Conservation (phyloP, 2,113 vertebrate genomes). For the Pteronura brasiliensis region DNA sequence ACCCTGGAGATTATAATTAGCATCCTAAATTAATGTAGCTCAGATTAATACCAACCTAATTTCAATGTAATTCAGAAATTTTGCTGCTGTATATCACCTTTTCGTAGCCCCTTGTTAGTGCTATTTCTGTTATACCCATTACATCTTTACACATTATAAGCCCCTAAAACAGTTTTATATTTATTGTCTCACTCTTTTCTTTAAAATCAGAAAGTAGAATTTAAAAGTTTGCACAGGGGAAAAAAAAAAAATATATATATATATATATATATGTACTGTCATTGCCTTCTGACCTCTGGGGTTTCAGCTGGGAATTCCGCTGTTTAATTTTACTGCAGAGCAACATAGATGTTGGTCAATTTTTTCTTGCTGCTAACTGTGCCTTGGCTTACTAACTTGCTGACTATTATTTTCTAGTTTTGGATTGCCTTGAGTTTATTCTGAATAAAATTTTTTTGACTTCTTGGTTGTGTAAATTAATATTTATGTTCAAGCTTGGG, state of each 20-base stretch:
- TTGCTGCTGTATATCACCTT: neutral
- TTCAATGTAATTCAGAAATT: neutral
- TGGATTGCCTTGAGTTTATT: neutral
- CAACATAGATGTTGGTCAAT: neutral
- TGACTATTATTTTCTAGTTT: neutral
- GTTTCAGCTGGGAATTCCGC: neutral
- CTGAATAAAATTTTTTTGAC: neutral
- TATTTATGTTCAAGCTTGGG: neutral
- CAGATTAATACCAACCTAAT: neutral
- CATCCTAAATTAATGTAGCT: neutral
- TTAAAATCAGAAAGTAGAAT: neutral
- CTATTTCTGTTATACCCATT: neutral
- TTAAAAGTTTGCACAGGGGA: neutral
- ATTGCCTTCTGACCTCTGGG: neutral
- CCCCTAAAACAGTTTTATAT: neutral
- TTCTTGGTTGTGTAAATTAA: neutral
- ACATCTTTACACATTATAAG: neutral
- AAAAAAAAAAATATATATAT: too few species aligned
- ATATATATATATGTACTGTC: neutral
- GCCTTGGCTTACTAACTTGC: neutral
- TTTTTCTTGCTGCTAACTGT: neutral
- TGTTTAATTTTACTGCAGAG: neutral
- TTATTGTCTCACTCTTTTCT: neutral
- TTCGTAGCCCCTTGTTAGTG: neutral
- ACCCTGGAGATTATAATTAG: neutral